Evolutionary conservation across 35 echinoderm and acorn worm genomes (phyloP).

Genomic region (Holothuria glaberrima): DNA sequence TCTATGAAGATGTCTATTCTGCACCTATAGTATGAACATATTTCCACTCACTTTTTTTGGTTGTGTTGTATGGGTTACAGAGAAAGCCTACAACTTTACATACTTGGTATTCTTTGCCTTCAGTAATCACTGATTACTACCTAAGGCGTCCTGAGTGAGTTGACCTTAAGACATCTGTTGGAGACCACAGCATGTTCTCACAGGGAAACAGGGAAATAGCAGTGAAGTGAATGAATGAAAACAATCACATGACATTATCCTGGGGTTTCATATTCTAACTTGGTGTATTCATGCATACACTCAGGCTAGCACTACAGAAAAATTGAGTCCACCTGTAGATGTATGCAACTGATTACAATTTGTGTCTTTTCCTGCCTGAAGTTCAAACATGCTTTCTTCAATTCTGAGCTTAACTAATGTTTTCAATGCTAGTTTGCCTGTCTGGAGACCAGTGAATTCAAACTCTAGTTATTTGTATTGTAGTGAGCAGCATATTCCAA

Average conservation of each 20-base stretch:
- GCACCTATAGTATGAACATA: no score
- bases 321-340: conserved; percentile 37
- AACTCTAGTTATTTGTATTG: no score
- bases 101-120: conserved; percentile 17
- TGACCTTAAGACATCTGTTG: conserved; percentile 52
- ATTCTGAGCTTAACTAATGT: no score
- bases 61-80: no score
- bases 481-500: no score
- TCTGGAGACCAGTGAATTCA: no score
- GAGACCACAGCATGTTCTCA: conserved; percentile 50
- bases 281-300: neutral
- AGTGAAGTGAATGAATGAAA: conserved; percentile 29
- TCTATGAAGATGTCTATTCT: no score
- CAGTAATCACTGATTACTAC: conserved; percentile 52
- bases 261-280: neutral
- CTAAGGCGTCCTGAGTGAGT: conserved; percentile 19
- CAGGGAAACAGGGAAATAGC: conserved; percentile 33
- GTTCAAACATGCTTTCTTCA: no score
- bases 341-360: no score
- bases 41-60: no score
- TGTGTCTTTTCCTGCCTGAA: no score
- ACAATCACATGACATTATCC: conserved; percentile 17
- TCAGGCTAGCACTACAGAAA: neutral
- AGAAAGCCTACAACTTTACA: neutral
- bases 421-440: no score